Evolutionary conservation across 2,797 vertebrate genomes (phyloP).

Genomic region (Spheniscus humboldti): DNA sequence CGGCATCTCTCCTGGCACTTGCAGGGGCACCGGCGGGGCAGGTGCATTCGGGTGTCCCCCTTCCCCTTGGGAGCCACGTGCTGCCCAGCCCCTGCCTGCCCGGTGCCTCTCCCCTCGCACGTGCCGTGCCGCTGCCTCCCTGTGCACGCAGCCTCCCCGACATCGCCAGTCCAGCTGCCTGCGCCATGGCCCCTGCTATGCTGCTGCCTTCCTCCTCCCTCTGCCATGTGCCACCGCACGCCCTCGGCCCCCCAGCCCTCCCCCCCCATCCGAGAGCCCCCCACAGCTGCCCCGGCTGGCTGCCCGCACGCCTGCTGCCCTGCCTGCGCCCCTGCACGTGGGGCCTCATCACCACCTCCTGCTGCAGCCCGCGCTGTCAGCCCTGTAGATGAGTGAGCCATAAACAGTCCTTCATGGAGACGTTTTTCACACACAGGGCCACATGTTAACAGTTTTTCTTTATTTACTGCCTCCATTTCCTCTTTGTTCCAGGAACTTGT

Average conservation of each 20-base stretch:
- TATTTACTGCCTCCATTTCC: constrained; percentile 74
- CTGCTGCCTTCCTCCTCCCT: background rate
- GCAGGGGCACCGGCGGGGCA: background rate
- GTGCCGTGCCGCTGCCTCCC: background rate
- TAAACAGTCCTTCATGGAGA: constrained; percentile 42
- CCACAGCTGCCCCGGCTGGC: accelerated
- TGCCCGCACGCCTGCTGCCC: background rate
- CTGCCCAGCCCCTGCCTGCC: background rate
- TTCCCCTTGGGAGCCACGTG: background rate
- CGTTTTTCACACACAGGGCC: constrained; percentile 45
- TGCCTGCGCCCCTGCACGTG: accelerated
- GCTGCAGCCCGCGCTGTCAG: background rate
- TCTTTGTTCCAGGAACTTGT: constrained; percentile 77
- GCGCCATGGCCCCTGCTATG: accelerated
- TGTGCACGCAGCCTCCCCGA: background rate
- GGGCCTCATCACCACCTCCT: background rate
- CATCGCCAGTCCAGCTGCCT: accelerated
- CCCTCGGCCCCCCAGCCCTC: accelerated
- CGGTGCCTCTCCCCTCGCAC: background rate
- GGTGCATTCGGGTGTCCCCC: accelerated
- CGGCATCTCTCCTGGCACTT: background rate
- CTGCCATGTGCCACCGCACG: accelerated
- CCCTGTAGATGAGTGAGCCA: constrained; percentile 23
- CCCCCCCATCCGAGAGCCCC: accelerated
- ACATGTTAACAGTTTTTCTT: constrained; percentile 59